Evolutionary conservation across 2,113 vertebrate species (phyloP).

Genomic region (Neofelis nebulosa): DNA sequence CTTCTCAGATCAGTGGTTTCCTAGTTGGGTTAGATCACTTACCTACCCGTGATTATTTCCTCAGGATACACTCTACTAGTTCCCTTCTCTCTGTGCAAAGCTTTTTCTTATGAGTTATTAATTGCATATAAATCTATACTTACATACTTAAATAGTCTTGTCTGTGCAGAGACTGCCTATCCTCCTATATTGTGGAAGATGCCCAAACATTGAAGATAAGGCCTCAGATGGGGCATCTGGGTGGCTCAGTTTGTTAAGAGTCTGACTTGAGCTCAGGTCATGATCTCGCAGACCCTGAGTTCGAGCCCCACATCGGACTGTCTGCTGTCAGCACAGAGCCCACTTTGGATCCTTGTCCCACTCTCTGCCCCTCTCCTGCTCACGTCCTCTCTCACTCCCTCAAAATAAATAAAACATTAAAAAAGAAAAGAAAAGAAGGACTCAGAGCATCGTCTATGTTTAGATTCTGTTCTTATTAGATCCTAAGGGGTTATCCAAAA

Average conservation of each 20-base stretch:
- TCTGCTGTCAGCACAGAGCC: too few species aligned
- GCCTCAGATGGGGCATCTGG: neutral
- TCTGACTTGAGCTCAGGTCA: too few species aligned
- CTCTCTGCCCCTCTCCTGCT: too few species aligned
- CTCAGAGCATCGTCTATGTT: neutral
- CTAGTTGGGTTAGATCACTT: neutral
- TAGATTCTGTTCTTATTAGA: slow-evolving; percentile 32
- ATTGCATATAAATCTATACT: neutral
- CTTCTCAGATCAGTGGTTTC: neutral
- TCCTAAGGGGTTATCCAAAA: neutral
- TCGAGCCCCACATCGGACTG: too few species aligned
- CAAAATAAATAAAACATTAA: too few species aligned
- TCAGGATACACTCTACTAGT: neutral
- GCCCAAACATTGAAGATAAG: neutral
- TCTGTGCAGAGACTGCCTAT: neutral
- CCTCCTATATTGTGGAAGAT: neutral
- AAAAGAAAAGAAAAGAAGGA: neutral
- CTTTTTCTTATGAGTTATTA: neutral
- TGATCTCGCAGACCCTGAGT: too few species aligned
- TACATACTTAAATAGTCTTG: neutral
- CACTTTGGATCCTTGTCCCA: too few species aligned
- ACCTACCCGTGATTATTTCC: neutral
- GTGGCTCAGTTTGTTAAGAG: too few species aligned
- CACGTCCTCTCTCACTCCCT: too few species aligned
- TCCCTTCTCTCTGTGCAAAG: neutral